A percentile compares a stretch with the other conserved stretches of the same genome.
Conservation (phyloP, 2,113 vertebrate genomes). For the Rousettus leschenaultii region DNA sequence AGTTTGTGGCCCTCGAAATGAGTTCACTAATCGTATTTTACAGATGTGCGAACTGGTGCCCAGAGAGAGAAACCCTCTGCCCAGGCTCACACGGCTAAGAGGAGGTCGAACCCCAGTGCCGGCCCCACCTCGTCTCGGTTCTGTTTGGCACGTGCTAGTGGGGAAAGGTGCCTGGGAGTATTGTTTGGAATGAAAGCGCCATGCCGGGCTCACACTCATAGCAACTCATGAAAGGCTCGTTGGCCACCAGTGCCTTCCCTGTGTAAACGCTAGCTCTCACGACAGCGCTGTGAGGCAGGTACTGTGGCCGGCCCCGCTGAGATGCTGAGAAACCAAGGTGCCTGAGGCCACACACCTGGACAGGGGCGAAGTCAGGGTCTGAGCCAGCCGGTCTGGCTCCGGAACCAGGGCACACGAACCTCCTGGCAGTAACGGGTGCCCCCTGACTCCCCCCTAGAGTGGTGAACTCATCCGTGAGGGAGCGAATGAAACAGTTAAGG, state of each 20-base stretch:
- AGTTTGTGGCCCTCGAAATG: background rate
- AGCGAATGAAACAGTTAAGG: background rate
- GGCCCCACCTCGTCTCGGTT: background rate
- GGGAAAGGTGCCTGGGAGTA: background rate
- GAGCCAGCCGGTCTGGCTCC: background rate
- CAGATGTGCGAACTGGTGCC: no score
- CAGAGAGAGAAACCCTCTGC: background rate
- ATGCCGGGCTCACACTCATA: background rate
- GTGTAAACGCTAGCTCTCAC: background rate
- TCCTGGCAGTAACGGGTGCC: background rate
- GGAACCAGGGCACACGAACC: background rate
- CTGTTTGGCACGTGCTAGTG: accelerated
- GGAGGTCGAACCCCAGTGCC: accelerated
- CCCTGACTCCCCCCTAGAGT: background rate
- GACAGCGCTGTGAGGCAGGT: accelerated
- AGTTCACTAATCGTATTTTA: background rate
- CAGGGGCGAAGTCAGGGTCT: background rate
- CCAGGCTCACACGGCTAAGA: background rate
- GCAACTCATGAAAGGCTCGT: accelerated
- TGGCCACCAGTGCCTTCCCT: background rate
- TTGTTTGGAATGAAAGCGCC: background rate
- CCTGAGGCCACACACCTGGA: background rate
- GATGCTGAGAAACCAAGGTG: background rate
- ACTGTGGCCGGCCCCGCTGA: accelerated
- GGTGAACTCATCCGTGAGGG: background rate